Base-by-base conservation (phyloP, 1,140 invertebrate species). In the Danaus melanippus region DNA sequence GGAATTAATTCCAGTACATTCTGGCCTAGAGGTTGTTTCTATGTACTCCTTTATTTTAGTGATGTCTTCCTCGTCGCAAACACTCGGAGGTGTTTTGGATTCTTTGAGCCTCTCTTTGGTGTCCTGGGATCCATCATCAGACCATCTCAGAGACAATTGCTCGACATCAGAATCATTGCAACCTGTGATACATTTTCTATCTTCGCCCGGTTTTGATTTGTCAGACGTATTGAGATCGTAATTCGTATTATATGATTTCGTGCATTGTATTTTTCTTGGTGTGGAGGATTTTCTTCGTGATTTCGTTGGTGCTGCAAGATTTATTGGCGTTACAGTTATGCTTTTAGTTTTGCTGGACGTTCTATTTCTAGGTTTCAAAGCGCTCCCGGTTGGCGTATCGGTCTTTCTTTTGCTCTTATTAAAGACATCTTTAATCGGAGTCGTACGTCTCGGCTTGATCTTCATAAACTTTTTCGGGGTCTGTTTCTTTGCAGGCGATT, bases 251-350 rank as follows among this genome's bases (percentile, higher is more conserved):
- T 76, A 79, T 39, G 66, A 56, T 74, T 83, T 80, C 43, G 67
- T 79, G 55, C 79, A 78, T 49, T 82, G 68, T 9, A 86, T 52
- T 69, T 86, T 86, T 58, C 84, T 72, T 9, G 84, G 84, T 10
- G 81, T 84, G 2, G 83, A 80, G 10, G 83, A 86, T 64, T 86
- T 86, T 58, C 83, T 66, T 42, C 81, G 67, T 1, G 81, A 84
- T 62, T 86, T 86, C 7, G 77, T 75, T 4, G 76, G 77, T n/a
- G 60, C 66, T 10, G 62, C 45, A 42, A 40, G 42, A 42, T 53
- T 21, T 8, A 64, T 11, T 12, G 71, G 54, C 17, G 65, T 53
- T n/a, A 55, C 32, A 46, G 54, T 60, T 10, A 51, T 43, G 54
- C 47, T 56, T 52, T 62, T 72, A 8, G 78, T 73, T 63, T 80